phyloP scores from a whole-genome alignment of 2,113 vertebrate species.

The Boulengeromyrus knoepffleri region DNA sequence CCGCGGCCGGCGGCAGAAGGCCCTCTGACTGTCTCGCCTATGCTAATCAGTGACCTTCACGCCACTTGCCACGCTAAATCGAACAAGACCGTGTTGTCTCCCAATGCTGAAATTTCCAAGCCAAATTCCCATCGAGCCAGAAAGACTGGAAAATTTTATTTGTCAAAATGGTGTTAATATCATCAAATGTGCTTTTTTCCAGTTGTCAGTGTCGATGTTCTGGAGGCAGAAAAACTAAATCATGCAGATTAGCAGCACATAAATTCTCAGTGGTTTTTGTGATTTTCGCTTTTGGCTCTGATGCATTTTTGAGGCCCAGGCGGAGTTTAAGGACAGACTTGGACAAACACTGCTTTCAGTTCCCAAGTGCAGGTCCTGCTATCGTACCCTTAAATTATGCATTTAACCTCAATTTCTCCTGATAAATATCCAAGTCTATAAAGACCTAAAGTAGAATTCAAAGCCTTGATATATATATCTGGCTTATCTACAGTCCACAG shows the following conservation, averaged over 20 bases:
- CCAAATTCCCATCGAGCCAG: background rate
- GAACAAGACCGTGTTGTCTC: background rate
- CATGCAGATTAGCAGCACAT: background rate
- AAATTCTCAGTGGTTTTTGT: background rate
- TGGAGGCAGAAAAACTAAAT: background rate
- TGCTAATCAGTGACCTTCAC: background rate
- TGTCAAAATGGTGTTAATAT: background rate
- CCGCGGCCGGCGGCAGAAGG: background rate
- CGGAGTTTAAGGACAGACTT: background rate
- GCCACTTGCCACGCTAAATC: background rate
- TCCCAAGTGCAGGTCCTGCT: background rate
- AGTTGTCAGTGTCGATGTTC: background rate
- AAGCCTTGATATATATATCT: background rate
- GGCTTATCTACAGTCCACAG: background rate
- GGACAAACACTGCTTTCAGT: background rate
- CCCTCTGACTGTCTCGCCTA: background rate
- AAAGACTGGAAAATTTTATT: conserved; percentile 3
- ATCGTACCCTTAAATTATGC: background rate
- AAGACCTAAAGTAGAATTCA: background rate
- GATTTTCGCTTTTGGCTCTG: background rate
- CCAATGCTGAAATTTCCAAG: background rate
- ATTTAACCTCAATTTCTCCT: background rate
- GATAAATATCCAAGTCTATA: background rate
- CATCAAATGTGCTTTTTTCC: background rate
- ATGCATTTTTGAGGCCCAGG: background rate